A percentile compares a stretch with the other conserved stretches of the same genome.
phyloP scores from a whole-genome alignment of 1,140 invertebrate species.

The Papilio glaucus region DNA sequence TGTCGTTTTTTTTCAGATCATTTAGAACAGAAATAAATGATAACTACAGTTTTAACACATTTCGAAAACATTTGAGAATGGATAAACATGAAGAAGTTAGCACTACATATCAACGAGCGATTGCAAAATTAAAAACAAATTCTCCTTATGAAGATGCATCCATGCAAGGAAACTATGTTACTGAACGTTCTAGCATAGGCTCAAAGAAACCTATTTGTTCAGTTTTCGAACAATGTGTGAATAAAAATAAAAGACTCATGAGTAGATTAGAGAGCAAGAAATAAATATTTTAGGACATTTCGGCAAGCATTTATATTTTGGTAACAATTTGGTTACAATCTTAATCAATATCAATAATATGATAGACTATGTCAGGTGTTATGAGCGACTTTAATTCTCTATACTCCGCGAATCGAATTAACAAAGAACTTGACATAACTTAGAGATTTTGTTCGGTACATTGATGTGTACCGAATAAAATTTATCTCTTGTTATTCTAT shows the following conservation, averaged over 20 bases:
- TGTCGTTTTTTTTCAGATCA: constrained; percentile 52
- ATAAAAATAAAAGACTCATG: constrained; percentile 61
- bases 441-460: no score
- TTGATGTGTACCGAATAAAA: no score
- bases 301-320: no score
- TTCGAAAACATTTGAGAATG: constrained; percentile 50
- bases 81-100: constrained; percentile 58
- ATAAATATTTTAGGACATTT: background rate
- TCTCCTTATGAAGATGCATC: constrained; percentile 48
- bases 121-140: constrained; percentile 57
- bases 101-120: constrained; percentile 48
- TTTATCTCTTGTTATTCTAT: no score
- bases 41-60: constrained; percentile 55
- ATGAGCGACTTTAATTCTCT: no score
- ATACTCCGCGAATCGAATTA: no score
- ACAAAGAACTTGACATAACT: no score
- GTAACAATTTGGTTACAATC: no score
- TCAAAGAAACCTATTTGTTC: constrained; percentile 62
- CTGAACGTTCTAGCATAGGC: constrained; percentile 59
- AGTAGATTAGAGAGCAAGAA: constrained; percentile 34
- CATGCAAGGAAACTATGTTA: constrained; percentile 48
- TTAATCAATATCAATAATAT: no score
- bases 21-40: constrained; percentile 70
- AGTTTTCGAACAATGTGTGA: constrained; percentile 55
- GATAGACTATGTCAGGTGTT: no score